These are phyloP conservation scores for Protomyctophum bolini DNA, from an alignment of 2,113 vertebrate species.

Conservation along the genomic window DNA sequence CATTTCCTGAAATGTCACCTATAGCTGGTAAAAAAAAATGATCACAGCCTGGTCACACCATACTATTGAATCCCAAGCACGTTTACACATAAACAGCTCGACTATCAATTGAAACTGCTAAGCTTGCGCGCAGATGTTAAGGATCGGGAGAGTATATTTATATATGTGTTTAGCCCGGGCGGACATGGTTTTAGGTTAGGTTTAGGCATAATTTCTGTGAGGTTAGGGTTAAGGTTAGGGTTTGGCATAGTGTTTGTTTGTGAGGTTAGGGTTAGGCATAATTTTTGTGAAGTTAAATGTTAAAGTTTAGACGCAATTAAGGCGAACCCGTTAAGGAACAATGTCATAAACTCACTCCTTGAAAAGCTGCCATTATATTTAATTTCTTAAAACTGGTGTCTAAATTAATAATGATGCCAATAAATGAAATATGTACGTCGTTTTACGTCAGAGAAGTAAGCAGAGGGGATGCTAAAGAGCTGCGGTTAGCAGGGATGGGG, in stretches of 20 bases:
- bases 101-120: slow-evolving; percentile 40
- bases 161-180: too few relatives aligned
- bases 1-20: background rate
- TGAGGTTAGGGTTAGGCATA: slow-evolving; percentile 7
- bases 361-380: slow-evolving; percentile 6
- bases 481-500: background rate
- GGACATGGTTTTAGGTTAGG: too few relatives aligned
- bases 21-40: background rate
- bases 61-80: slow-evolving; percentile 28
- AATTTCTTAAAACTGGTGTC: slow-evolving; percentile 22
- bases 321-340: slow-evolving; percentile 2
- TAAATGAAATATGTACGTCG: slow-evolving; percentile 46
- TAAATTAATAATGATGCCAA: slow-evolving; percentile 37
- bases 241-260: too few relatives aligned
- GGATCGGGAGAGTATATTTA: too few relatives aligned
- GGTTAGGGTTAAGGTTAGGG: too few relatives aligned
- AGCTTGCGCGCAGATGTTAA: background rate
- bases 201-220: too few relatives aligned
- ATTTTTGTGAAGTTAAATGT: background rate
- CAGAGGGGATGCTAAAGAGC: background rate
- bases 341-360: slow-evolving; percentile 21
- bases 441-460: slow-evolving; percentile 31
- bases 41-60: slow-evolving; percentile 15
- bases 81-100: slow-evolving; percentile 47
- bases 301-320: too few relatives aligned